Base-by-base conservation (phyloP, 2,113 vertebrate species). In the Procavia capensis region DNA sequence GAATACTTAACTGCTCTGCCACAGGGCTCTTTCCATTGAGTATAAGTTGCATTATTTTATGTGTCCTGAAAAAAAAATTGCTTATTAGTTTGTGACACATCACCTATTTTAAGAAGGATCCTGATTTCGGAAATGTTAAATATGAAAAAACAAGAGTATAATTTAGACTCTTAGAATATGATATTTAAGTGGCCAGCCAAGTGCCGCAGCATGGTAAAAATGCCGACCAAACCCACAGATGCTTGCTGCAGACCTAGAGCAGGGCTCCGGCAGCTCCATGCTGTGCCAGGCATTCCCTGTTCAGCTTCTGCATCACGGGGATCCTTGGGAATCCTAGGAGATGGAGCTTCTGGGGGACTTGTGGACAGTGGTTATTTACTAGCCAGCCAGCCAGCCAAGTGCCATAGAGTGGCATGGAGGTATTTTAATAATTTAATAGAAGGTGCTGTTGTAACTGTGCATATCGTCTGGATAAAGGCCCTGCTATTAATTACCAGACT, bases 81-180 rank as follows among this genome's bases (percentile, higher is more conserved):
- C n/a, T 29, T 72, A 36, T 84, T 70, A 78, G 85, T 27, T 8
- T 39, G n/a, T 57, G 66, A 43, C 5, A 6, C 25, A 63, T 25
- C n/a, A 22, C 84, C 85, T 39, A 59, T 76, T 84, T 78, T 63
- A 47, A 78, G 39, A 74, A 85, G 6, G 20, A 82, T 13, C 3
- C 2, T 90, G 25, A 88, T 90, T 94, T 96, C 47, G 61, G 78
- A 72, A 88, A 16, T 54, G 50, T 54, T 54, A n/a, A 76, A 83
- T n/a, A 43, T 80, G 24, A 1, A 4, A 8, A 27, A n/a, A n/a
- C n/a, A 31, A 50, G 3, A 3, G 7, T 80, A 1, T 94, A 34
- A 45, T 6, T 6, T 29, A 68, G 81, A 68, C 9, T 54, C 45
- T 1, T 78, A 8, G 88, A 19, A 43, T 47, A 11, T n/a, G 2